Conservation (phyloP, 30 jellyfish, hydroid and myxozoan species). For the Sanderia malayensis region DNA sequence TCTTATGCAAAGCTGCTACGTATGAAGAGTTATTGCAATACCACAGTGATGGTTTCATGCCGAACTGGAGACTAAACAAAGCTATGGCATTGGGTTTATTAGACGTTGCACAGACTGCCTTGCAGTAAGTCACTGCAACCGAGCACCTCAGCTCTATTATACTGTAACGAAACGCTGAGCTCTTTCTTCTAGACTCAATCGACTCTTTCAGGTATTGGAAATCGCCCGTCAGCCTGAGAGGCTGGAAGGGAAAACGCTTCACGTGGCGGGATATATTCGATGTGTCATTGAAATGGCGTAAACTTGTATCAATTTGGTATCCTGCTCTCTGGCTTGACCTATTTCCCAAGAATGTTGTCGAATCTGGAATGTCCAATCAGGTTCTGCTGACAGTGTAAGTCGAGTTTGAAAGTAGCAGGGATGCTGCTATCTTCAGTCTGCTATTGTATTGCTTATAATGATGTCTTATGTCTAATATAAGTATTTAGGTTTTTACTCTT, state of each 20-base stretch:
- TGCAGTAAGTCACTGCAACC: conserved; percentile 72
- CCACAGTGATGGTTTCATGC: conserved; percentile 93
- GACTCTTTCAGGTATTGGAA: conserved; percentile 80
- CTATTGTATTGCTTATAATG: too few relatives aligned
- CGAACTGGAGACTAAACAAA: conserved; percentile 65
- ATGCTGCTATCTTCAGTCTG: too few relatives aligned
- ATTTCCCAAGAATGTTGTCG: conserved; percentile 82
- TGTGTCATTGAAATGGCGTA: conserved; percentile 93
- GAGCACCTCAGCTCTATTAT: too few relatives aligned
- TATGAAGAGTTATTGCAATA: conserved; percentile 65
- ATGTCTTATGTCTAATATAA: too few relatives aligned
- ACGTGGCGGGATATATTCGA: conserved; percentile 95
- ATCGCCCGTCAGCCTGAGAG: conserved; percentile 77
- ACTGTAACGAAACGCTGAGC: too few relatives aligned
- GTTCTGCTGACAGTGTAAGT: conserved; percentile 73
- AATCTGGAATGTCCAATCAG: conserved; percentile 84
- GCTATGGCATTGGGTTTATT: conserved; percentile 94
- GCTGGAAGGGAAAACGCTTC: conserved; percentile 91
- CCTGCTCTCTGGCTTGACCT: conserved; percentile 96
- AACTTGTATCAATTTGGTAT: conserved; percentile 93
- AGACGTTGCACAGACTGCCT: conserved; percentile 93
- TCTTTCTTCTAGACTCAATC: too few relatives aligned
- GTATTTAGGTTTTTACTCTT: too few relatives aligned
- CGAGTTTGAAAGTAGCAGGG: too few relatives aligned
- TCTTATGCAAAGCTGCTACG: conserved; percentile 79